Evolutionary conservation across 2,113 vertebrate genomes (phyloP), one percentile per base, ranked within the genome.

Genomic region (Dendropsophus ebraccatus): DNA sequence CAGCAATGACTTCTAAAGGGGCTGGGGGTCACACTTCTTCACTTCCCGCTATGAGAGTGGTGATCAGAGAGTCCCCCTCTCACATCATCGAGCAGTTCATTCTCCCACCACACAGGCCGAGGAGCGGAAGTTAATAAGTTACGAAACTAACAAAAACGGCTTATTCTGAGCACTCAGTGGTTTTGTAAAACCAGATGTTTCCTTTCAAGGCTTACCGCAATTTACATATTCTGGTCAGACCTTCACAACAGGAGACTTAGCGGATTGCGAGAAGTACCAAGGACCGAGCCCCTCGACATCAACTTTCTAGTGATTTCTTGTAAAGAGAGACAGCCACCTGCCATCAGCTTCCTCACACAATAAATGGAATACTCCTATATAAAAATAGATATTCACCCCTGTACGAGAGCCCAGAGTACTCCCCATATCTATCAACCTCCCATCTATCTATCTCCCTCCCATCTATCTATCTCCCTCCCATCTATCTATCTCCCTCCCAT

Each of bases 101-200:
- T 17, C 73, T 28, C 28, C 74, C 74, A 14, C 25, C 28, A 30
- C 2, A 47, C 74, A 30, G 25, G 12, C 45, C 14, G n/a, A 7
- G 70, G 19, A n/a, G 81, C 28, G 54, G 82, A 84, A 84, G 72
- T 74, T 32, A 70, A 52, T 56, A 81, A 81, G 62, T 86, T 80
- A 32, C 28, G n/a, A 87, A 74, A 81, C 41, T 45, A 50, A 74
- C 49, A 74, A n/a, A 11, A 74, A 81, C n/a, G 50, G 58, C 62
- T 56, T 56, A 81, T 81, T 87, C 69, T 49, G 67, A 73, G 67
- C 54, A 87, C 77, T 81, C 70, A 37, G 85, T 74, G 85, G 85
- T 87, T 87, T 81, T 74, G 37, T 62, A 87, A 56, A 87, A 81
- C 67, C 52, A 87, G 85, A 81, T 81, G 85, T 87, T 87, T 87